Conservation (phyloP, 2,113 vertebrate genomes). For the Poeciliopsis occidentalis region DNA sequence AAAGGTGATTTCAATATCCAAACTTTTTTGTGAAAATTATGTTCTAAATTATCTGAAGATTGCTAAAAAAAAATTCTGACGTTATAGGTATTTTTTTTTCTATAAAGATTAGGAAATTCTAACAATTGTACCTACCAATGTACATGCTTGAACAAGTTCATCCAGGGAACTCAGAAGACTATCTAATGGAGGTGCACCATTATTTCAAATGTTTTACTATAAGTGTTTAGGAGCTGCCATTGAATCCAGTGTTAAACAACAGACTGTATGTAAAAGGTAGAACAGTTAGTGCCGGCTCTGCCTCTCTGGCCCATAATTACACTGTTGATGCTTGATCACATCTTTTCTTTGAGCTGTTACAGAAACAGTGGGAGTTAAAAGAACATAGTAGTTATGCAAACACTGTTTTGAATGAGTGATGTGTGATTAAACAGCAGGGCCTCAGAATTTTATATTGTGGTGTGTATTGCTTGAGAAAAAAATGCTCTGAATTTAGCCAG, state of each 20-base stretch:
- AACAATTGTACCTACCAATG: too few species aligned
- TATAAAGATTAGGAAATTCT: too few species aligned
- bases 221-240: background rate
- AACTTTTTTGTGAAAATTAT: too few species aligned
- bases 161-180: background rate
- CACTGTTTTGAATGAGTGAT: constrained; percentile 47
- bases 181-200: background rate
- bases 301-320: constrained; percentile 10
- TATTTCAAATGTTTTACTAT: background rate
- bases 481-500: constrained; percentile 74
- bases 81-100: too few species aligned
- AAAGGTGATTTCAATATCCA: background rate
- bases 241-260: background rate
- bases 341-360: constrained; percentile 36
- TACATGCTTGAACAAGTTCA: background rate
- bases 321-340: constrained; percentile 35
- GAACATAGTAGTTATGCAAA: constrained; percentile 28
- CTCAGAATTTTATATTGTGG: constrained; percentile 52
- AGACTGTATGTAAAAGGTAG: background rate
- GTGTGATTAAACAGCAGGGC: constrained; percentile 63
- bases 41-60: too few species aligned
- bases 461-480: constrained; percentile 39
- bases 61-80: too few species aligned
- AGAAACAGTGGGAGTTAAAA: constrained; percentile 38
- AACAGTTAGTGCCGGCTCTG: background rate